Base-by-base conservation (phyloP, 2,797 vertebrate species). In the Liparis tanakae region DNA sequence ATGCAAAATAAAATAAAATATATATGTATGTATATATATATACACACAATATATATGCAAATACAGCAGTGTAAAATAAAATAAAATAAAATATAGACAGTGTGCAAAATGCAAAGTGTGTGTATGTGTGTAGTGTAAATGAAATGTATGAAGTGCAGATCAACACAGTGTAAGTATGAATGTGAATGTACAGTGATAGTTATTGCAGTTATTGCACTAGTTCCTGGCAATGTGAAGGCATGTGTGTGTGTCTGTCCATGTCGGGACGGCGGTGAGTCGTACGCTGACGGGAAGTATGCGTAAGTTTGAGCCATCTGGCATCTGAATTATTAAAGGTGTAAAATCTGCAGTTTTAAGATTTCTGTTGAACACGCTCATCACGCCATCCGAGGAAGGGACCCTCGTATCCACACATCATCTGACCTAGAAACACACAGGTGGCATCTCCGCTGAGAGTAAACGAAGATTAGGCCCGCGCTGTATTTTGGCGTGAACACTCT, bases 301-400 rank as follows among this genome's bases (percentile, higher is more conserved):
- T 89, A 76, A 72, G 81, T 66, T 70, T 64, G 30, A 71, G 78
- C 87, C 88, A 94, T 93, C 91, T 94, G 93, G 72, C 67, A 72
- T 87, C 72, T 95, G 73, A 94, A 94, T 94, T 92, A 94, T 91
- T 93, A 68, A 94, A 91, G 60, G 76, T 86, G 60, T 85, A 86
- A 91, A 93, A 93, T 89, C 79, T 91, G 83, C 87, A 89, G 88
- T 89, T 89, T 91, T 76, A 79, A 87, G 74, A 78, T 88, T 91
- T 92, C 71, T 89, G 67, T 88, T 79, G 78, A 74, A 68, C 76
- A 76, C 61, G 69, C 79, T 85, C 76, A 82, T 77, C 79, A 46
- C 76, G 34, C 54, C 64, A 55, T 82, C 59, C 66, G 57, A 76
- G 59, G 51, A 64, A 79, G n/a, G 70, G 71, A 76, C 80, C 66